phyloP scores from a whole-genome alignment of 2,113 vertebrate genomes.

The Zosterops pallidus region DNA sequence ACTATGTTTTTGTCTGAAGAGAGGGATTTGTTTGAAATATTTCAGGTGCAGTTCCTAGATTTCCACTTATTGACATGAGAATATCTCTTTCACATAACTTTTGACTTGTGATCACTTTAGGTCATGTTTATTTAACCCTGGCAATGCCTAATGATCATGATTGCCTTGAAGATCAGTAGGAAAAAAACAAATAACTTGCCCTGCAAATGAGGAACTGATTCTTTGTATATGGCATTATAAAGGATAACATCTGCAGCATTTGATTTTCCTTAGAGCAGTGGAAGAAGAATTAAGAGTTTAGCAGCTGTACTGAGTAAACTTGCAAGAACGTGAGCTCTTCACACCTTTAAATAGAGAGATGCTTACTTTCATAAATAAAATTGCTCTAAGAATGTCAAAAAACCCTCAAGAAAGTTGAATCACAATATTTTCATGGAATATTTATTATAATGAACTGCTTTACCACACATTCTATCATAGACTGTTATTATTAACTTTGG shows the following conservation, averaged over 20 bases:
- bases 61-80: not conserved
- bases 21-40: not conserved
- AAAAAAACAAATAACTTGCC: not conserved
- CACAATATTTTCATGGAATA: not conserved
- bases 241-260: conserved; percentile 4
- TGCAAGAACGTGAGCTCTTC: not conserved
- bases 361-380: not conserved
- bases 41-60: not conserved
- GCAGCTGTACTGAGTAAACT: not conserved
- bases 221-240: not conserved
- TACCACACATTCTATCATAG: not conserved
- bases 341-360: not conserved
- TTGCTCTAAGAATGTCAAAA: not conserved
- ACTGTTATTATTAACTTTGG: not conserved
- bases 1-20: not conserved
- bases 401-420: not conserved
- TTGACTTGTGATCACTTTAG: not conserved
- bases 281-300: not conserved
- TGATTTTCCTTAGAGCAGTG: not conserved
- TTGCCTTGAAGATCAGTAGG: not conserved
- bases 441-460: not conserved
- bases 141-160: not conserved
- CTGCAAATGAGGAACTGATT: conserved; percentile 22
- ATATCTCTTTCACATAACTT: conserved; percentile 19
- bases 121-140: conserved; percentile 40